Percentiles rank a stretch among this genome's conserved stretches.
Evolutionary conservation across 1,140 invertebrate genomes (phyloP).

Genomic region (Anastrepha ludens): DNA sequence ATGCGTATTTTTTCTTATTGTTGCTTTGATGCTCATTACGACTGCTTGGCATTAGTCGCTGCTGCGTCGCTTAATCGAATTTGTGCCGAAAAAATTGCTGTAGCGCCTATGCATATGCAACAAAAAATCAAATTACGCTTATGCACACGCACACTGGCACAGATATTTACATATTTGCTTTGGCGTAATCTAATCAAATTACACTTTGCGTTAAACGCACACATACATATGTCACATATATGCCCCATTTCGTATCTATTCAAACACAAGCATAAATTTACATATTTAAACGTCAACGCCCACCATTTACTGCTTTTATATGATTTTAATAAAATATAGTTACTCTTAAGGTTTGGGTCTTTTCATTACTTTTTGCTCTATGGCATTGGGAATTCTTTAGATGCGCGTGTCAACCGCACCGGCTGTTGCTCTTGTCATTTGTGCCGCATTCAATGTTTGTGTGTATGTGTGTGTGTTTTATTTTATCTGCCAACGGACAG

Average conservation of each 20-base stretch:
- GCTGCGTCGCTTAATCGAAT: not conserved
- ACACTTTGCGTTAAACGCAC: not conserved
- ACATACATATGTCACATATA: too few relatives aligned
- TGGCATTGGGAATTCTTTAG: not conserved
- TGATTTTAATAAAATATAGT: slow-evolving; percentile 35
- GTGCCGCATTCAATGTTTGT: not conserved
- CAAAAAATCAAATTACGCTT: slow-evolving; percentile 5
- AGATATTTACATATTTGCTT: not conserved
- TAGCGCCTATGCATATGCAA: slow-evolving; percentile 13
- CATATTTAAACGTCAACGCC: not conserved
- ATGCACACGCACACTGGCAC: not conserved
- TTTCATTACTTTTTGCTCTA: not conserved
- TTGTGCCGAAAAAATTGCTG: not conserved
- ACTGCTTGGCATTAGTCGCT: too few relatives aligned
- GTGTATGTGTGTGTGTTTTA: not conserved
- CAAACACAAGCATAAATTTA: not conserved
- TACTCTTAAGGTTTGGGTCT: not conserved
- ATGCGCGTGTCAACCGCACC: not conserved
- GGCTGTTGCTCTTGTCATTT: slow-evolving; percentile 28
- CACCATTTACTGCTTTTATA: not conserved
- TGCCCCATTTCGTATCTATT: too few relatives aligned
- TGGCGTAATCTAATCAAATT: slow-evolving; percentile 25
- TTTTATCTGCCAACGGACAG: not conserved
- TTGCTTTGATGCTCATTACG: not conserved
- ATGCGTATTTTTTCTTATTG: not conserved